A percentile compares a stretch with the other conserved stretches of the same genome.
Conservation (phyloP, 2,888 invertebrate species). For the Plemyria rubiginata region DNA sequence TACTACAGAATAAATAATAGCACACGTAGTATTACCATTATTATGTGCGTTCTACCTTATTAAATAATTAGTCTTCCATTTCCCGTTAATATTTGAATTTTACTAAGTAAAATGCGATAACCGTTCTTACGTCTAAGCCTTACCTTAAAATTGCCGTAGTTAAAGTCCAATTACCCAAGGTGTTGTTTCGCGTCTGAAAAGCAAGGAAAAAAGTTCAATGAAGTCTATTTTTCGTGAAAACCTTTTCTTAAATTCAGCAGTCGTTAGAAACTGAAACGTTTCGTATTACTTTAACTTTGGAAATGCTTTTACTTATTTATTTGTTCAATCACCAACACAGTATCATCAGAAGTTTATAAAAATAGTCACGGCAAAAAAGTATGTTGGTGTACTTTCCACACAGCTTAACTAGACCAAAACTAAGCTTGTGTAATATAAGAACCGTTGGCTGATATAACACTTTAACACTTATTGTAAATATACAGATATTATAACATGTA, state of each 20-base stretch:
- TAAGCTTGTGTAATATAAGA: too few species aligned
- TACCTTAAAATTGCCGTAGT: constrained; percentile 29
- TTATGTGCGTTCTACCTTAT: neutral
- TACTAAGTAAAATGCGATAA: constrained; percentile 10
- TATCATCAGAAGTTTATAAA: too few species aligned
- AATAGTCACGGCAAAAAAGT: too few species aligned
- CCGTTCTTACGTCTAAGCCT: constrained; percentile 17
- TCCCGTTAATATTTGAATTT: constrained; percentile 13
- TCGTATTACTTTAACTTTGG: neutral
- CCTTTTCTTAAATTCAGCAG: neutral
- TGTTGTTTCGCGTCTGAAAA: constrained; percentile 19
- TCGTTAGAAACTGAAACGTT: neutral
- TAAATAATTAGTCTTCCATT: constrained; percentile 6
- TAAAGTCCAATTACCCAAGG: constrained; percentile 23
- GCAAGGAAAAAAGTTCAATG: constrained; percentile 13
- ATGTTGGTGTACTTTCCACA: too few species aligned
- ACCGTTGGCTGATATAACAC: too few species aligned
- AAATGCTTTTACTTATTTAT: too few species aligned
- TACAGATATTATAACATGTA: too few species aligned
- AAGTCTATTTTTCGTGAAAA: constrained; percentile 6
- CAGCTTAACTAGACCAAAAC: too few species aligned
- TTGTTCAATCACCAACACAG: too few species aligned
- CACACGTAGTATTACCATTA: too few species aligned
- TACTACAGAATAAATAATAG: too few species aligned
- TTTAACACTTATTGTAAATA: too few species aligned